phyloP scores from a whole-genome alignment of 2,888 invertebrate genomes.

The Pristionchus mayeri region DNA sequence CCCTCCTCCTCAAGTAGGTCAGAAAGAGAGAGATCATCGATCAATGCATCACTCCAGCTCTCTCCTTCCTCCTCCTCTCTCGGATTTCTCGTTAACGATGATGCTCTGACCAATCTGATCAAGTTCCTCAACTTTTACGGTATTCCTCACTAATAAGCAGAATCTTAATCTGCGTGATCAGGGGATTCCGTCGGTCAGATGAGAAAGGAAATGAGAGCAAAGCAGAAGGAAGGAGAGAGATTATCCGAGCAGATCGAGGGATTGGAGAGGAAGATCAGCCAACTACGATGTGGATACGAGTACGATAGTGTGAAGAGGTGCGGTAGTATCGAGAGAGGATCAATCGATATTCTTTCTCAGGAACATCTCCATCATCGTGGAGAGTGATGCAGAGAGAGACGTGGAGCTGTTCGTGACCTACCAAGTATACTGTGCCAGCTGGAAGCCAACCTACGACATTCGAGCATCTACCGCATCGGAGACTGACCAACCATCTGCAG shows the following conservation, averaged over 20 bases:
- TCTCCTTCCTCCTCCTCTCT: constrained; percentile 27
- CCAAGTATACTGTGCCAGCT: constrained; percentile 77
- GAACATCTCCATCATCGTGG: constrained; percentile 76
- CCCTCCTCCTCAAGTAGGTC: constrained; percentile 5
- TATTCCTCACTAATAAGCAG: constrained; percentile 28
- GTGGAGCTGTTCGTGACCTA: constrained; percentile 76
- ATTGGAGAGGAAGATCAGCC: constrained; percentile 69
- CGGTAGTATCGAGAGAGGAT: background rate
- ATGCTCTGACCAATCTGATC: constrained; percentile 70
- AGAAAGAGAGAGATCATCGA: too few relatives aligned
- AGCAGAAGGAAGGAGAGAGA: constrained; percentile 62
- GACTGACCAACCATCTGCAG: constrained; percentile 68
- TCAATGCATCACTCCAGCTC: background rate
- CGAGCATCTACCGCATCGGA: constrained; percentile 75
- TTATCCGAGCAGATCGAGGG: constrained; percentile 70
- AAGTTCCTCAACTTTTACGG: constrained; percentile 74
- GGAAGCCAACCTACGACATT: constrained; percentile 78
- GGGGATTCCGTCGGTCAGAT: constrained; percentile 61
- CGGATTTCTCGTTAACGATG: constrained; percentile 68
- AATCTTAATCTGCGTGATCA: background rate
- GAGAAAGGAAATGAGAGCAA: constrained; percentile 67
- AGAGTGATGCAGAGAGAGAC: constrained; percentile 67
- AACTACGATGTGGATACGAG: constrained; percentile 69
- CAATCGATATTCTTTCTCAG: too few relatives aligned
- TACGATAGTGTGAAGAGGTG: constrained; percentile 73